Evolutionary conservation across 2,888 invertebrate species (phyloP).

Genomic region (Callosobruchus maculatus): DNA sequence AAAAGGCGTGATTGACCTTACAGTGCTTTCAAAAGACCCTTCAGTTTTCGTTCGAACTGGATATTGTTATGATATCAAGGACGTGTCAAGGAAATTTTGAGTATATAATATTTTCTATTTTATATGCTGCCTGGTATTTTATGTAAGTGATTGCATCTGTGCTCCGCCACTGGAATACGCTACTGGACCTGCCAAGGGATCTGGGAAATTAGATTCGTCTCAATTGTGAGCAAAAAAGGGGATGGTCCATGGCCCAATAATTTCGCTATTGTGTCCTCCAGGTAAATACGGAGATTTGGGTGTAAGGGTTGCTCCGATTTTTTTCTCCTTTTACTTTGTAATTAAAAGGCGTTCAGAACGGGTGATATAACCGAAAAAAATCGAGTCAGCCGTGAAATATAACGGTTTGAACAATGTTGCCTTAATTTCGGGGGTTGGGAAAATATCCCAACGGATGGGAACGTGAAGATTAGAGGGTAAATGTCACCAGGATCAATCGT

Average conservation of each 20-base stretch:
- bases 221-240: slow-evolving; percentile 37
- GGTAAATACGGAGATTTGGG: slow-evolving; percentile 29
- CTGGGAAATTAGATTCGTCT: slow-evolving; percentile 39
- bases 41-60: too few relatives aligned
- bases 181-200: slow-evolving; percentile 34
- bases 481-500: too few relatives aligned
- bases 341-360: slow-evolving; percentile 28
- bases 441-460: neutral
- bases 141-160: too few relatives aligned
- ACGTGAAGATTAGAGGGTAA: neutral
- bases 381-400: neutral
- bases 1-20: too few relatives aligned
- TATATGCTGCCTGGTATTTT: too few relatives aligned
- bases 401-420: neutral
- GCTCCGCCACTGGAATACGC: slow-evolving; percentile 22
- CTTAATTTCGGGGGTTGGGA: neutral
- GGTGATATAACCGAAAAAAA: neutral
- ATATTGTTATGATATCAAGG: too few relatives aligned
- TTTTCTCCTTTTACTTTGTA: slow-evolving; percentile 38
- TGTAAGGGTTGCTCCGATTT: slow-evolving; percentile 15
- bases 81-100: too few relatives aligned
- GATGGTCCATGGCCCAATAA: slow-evolving; percentile 36
- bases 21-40: too few relatives aligned
- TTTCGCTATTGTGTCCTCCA: slow-evolving; percentile 33
- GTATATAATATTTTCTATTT: too few relatives aligned